Evolutionary conservation across 1,140 invertebrate species (phyloP), one percentile per base, ranked within the genome.

Genomic region (Musca domestica): DNA sequence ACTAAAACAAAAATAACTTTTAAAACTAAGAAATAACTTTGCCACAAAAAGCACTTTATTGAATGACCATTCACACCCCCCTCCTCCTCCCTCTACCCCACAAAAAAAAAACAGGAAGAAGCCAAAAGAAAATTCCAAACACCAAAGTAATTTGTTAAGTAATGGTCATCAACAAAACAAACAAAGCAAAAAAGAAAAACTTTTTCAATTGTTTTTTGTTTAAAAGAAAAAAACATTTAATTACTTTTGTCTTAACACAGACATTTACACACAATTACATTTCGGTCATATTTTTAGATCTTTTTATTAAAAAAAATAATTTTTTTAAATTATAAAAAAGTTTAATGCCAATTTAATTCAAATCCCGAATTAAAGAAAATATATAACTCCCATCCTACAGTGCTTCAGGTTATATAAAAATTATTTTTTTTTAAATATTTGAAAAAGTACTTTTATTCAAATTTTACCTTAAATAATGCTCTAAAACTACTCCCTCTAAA

Each of bases 81-180:
- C 5, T 41, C 34, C 34, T 7, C 10, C 34, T 12, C 10, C 12
- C 34, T 41, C 34, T 41, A 9, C n/a, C n/a, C n/a, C n/a, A n/a
- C n/a, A n/a, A n/a, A n/a, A n/a, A n/a, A n/a, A n/a, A n/a, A n/a
- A n/a, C n/a, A 41, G 5, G 5, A 41, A 30, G 27, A 30, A 30
- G 27, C 2, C 2, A 12, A 41, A 41, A 41, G 34, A 41, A 41
- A 41, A 41, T 41, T 41, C 10, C 10, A 4, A 30, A 9, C 3
- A 30, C 3, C 27, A 30, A 41, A 61, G 27, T 34, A 61, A 61
- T 61, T 61, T 61, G 19, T 61, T 61, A 61, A 41, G 19, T 61
- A 61, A 61, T 61, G 56, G 27, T 19, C 30, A 61, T 61, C 20
- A 20, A 4, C 20, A 22, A 20, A 48, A 19, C 9, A 19, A 51